These are phyloP conservation scores for Smithornis capensis DNA, from an alignment of 2,113 vertebrate genomes.

Conservation along the genomic window DNA sequence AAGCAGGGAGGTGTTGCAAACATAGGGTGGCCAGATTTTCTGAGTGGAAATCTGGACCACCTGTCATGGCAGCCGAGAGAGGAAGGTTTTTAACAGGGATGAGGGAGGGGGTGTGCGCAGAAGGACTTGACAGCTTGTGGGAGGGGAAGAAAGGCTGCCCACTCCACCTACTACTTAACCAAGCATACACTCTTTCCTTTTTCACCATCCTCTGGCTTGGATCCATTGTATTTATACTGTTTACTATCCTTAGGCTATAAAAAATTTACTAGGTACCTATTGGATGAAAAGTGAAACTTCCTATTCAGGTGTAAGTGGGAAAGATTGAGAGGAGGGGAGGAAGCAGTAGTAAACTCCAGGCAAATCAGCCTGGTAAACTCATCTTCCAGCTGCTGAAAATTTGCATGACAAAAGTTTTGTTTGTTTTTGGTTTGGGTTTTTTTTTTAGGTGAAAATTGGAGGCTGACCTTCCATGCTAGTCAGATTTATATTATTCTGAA, in stretches of 20 bases:
- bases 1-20: conserved; percentile 66
- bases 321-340: background rate
- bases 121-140: conserved; percentile 61
- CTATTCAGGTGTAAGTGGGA: background rate
- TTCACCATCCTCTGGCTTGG: background rate
- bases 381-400: background rate
- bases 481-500: background rate
- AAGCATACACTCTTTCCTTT: background rate
- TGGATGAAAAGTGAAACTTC: background rate
- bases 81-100: conserved; percentile 47
- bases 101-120: conserved; percentile 38
- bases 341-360: background rate
- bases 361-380: background rate
- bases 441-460: background rate
- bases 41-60: conserved; percentile 67
- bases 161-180: conserved; percentile 15
- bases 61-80: conserved; percentile 60
- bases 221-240: background rate
- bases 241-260: background rate
- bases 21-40: conserved; percentile 70
- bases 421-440: no score
- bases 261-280: conserved; percentile 7
- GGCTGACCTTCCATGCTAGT: background rate
- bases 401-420: background rate
- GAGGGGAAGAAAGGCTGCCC: conserved; percentile 31